Conservation (phyloP, 2,797 vertebrate genomes). For the Gymnothorax reevesii region DNA sequence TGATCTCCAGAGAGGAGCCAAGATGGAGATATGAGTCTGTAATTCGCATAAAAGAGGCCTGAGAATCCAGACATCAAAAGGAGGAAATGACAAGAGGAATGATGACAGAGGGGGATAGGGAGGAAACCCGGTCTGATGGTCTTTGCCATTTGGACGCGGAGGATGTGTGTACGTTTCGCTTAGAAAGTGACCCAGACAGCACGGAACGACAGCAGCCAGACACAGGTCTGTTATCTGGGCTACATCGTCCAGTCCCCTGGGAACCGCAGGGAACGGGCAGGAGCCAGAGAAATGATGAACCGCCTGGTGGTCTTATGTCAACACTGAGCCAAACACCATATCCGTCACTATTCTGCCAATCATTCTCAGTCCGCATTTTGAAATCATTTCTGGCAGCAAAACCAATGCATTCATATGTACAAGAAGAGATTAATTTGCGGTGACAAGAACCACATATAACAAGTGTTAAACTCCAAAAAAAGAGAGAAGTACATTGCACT, state of each 20-base stretch:
- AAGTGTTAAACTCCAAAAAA: too few species aligned
- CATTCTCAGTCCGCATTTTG: not conserved
- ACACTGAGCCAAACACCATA: constrained; percentile 22
- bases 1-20: constrained; percentile 38
- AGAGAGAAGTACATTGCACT: too few species aligned
- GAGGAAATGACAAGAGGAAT: constrained; percentile 36
- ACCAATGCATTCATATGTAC: not conserved
- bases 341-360: not conserved
- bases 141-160: constrained; percentile 43
- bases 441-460: too few species aligned
- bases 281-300: not conserved
- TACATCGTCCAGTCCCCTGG: constrained; percentile 42
- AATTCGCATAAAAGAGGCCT: constrained; percentile 29
- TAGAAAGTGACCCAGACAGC: constrained; percentile 27
- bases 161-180: constrained; percentile 32
- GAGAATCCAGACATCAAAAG: constrained; percentile 60
- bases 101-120: constrained; percentile 43
- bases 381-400: not conserved
- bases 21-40: constrained; percentile 38
- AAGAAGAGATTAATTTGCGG: too few species aligned
- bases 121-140: constrained; percentile 41
- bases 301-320: constrained; percentile 42
- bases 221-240: constrained; percentile 28
- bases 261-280: constrained; percentile 25
- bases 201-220: constrained; percentile 38